Evolutionary conservation across 2,797 vertebrate species (phyloP), one percentile per base, ranked within the genome.

Genomic region (Odontamblyopus rebecca): DNA sequence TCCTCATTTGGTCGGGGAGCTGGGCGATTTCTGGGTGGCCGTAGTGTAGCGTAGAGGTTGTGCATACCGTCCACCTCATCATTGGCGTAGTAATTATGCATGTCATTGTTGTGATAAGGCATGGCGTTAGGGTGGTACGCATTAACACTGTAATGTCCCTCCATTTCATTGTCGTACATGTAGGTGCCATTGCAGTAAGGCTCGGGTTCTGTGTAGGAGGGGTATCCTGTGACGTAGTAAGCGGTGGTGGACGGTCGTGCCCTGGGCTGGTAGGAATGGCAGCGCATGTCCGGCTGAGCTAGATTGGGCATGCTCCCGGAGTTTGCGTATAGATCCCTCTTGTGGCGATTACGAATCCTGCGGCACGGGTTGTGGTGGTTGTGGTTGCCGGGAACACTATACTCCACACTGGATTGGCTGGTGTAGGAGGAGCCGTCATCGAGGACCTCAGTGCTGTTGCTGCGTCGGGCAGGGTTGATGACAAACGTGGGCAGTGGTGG

Each of bases 281-380:
- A 92, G 64, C 93, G 93, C 38, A 83, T 4, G 5, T 98, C 96
- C 9, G 94, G 93, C 32, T 95, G 96, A 5, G 96, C 94, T 51
- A 99, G 91, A 84, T 99, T 99, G 19, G 98, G 98, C 98, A 99
- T 98, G 82, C 97, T 99, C 11, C 98, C 98, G 0, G 97, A 96
- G 86, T 80, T 96, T 9, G 96, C 94, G 2, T 97, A 94, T 35
- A 93, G 72, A 26, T 94, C 93, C 23, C 94, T 96, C 85, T 93
- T 94, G 5, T 96, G 95, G 66, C 95, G 93, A 0, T 95, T 93
- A 1, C 95, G 95, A 0, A 93, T 90, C 68, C 96, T 89, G 63
- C 93, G 91, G 0, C 95, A 93, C 57, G 65, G 48, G 50, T 67
- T 53, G 27, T 67, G 50, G 50, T 67, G 65, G 65, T 85, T 89